Conservation (phyloP, 2,888 invertebrate species). For the Trachelus iudaicus region DNA sequence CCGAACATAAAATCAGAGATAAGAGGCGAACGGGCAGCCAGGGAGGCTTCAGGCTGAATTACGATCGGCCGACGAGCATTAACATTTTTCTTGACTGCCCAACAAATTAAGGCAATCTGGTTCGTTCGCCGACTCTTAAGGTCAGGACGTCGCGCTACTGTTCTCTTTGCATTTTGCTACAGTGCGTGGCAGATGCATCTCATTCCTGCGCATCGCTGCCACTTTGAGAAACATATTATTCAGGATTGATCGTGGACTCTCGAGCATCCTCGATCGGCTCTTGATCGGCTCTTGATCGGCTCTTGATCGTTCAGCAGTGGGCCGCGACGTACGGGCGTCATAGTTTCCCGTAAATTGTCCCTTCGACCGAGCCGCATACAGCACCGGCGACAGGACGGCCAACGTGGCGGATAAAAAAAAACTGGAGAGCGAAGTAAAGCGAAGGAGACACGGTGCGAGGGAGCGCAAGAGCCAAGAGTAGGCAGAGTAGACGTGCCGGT, state of each 20-base stretch:
- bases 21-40: slow-evolving; percentile 48
- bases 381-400: neutral
- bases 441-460: slow-evolving; percentile 39
- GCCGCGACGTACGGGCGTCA: neutral
- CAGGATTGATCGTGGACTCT: too few species aligned
- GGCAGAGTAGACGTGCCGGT: slow-evolving; percentile 32
- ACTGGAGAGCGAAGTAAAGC: slow-evolving; percentile 13
- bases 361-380: neutral
- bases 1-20: slow-evolving; percentile 60
- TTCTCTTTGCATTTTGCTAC: slow-evolving; percentile 7
- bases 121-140: slow-evolving; percentile 37
- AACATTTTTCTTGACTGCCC: slow-evolving; percentile 58
- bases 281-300: too few species aligned
- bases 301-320: too few species aligned
- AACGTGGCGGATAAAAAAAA: neutral
- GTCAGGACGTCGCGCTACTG: slow-evolving; percentile 4
- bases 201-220: too few species aligned
- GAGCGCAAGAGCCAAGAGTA: slow-evolving; percentile 23
- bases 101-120: slow-evolving; percentile 62
- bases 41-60: slow-evolving; percentile 47
- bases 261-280: too few species aligned
- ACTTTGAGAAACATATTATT: too few species aligned
- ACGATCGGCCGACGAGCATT: slow-evolving; percentile 58
- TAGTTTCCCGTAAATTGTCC: neutral
- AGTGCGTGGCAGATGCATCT: neutral